phyloP scores from a whole-genome alignment of 2,113 vertebrate genomes.

The Callaeas wilsoni region DNA sequence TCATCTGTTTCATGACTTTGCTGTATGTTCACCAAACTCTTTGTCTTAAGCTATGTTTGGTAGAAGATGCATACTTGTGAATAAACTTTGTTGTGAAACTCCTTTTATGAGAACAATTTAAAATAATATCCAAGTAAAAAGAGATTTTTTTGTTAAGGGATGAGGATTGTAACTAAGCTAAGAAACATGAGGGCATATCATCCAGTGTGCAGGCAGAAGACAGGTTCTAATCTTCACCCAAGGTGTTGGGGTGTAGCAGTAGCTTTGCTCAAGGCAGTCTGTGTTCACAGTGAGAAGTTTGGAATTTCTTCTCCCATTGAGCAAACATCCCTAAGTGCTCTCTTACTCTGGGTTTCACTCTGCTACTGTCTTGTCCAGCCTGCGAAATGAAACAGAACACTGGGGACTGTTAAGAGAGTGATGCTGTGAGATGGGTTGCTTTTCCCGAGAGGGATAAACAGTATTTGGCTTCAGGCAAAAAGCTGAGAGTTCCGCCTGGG shows the following conservation, averaged over 20 bases:
- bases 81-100: neutral
- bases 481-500: neutral
- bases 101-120: neutral
- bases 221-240: neutral
- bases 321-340: neutral
- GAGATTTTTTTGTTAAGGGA: neutral
- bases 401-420: neutral
- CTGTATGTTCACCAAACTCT: neutral
- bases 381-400: neutral
- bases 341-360: neutral
- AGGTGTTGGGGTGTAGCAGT: neutral
- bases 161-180: neutral
- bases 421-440: neutral
- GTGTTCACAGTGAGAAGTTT: neutral
- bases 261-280: neutral
- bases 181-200: neutral
- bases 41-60: neutral
- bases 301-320: neutral
- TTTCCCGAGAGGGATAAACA: neutral
- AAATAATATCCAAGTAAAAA: neutral
- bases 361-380: neutral
- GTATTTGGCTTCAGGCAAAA: neutral
- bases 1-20: neutral
- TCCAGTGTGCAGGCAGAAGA: neutral
- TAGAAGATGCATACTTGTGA: neutral